Evolutionary conservation across 2,113 vertebrate species (phyloP).

Genomic region (Nibea albiflora): DNA sequence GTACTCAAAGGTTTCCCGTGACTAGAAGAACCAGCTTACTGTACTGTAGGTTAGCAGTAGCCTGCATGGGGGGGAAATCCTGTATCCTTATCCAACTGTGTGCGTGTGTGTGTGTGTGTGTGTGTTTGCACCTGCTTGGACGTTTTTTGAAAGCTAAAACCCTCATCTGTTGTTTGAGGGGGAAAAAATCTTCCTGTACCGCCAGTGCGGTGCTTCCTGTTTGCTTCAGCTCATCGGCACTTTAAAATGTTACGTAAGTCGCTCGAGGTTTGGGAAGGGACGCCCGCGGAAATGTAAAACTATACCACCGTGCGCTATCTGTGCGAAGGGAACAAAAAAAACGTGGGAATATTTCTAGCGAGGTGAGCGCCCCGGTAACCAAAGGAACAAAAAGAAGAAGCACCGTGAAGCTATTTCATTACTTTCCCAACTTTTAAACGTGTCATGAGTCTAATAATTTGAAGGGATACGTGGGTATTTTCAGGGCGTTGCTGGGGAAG

Average conservation of each 20-base stretch:
- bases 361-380: constrained; percentile 67
- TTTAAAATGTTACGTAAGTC: constrained; percentile 72
- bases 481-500: constrained; percentile 24
- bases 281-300: constrained; percentile 9
- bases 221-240: constrained; percentile 77
- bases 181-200: constrained; percentile 37
- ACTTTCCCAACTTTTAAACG: constrained; percentile 5
- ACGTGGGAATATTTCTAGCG: constrained; percentile 15
- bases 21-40: constrained; percentile 24
- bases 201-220: constrained; percentile 65
- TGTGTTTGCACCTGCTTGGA: constrained; percentile 13
- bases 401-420: constrained; percentile 31
- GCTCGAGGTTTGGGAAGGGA: constrained; percentile 16
- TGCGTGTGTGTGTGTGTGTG: not conserved
- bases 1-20: constrained; percentile 26
- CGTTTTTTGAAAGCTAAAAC: constrained; percentile 22
- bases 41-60: constrained; percentile 47
- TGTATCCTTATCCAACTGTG: constrained; percentile 32
- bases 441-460: constrained; percentile 35
- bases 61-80: constrained; percentile 42
- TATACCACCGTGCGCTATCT: constrained; percentile 37
- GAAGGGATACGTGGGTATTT: constrained; percentile 16
- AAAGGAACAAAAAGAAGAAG: constrained; percentile 71
- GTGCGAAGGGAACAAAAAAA: constrained; percentile 43
- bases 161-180: constrained; percentile 10